These are phyloP conservation scores for Turritopsis rubra DNA, from an alignment of 30 jellyfish, hydroid and myxozoan genomes.

Conservation along the genomic window DNA sequence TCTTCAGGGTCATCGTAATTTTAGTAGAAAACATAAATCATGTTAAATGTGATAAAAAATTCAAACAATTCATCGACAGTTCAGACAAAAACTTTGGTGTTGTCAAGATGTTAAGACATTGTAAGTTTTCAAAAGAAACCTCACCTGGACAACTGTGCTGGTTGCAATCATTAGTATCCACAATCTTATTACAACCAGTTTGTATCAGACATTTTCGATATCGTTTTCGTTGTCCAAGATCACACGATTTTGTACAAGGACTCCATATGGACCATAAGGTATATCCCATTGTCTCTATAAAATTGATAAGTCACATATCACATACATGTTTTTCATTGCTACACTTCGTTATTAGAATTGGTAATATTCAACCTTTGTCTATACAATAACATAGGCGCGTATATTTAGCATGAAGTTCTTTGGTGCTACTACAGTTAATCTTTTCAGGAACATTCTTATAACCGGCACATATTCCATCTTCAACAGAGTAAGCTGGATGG, in stretches of 20 bases:
- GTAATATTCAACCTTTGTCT: not conserved
- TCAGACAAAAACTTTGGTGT: too few relatives aligned
- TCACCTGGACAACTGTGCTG: conserved; percentile 8
- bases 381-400: conserved; percentile 12
- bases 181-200: not conserved
- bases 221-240: conserved; percentile 5
- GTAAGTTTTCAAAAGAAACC: not conserved
- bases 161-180: conserved; percentile 13
- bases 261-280: conserved; percentile 18
- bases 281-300: conserved; percentile 19
- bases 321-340: not conserved
- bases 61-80: too few relatives aligned
- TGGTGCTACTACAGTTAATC: not conserved
- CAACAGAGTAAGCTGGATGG: conserved; percentile 8
- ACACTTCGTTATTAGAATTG: not conserved
- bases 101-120: too few relatives aligned
- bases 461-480: not conserved
- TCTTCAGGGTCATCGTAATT: too few relatives aligned
- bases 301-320: not conserved
- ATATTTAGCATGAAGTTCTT: not conserved
- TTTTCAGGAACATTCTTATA: conserved; percentile 1
- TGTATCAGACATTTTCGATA: conserved; percentile 16
- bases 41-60: too few relatives aligned
- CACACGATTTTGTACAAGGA: conserved; percentile 21
- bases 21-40: too few relatives aligned